Percentiles rank a stretch among this genome's conserved stretches.
These are phyloP conservation scores for Cyphomyrmex costatus DNA, from an alignment of 1,140 invertebrate species.

Conservation along the genomic window DNA sequence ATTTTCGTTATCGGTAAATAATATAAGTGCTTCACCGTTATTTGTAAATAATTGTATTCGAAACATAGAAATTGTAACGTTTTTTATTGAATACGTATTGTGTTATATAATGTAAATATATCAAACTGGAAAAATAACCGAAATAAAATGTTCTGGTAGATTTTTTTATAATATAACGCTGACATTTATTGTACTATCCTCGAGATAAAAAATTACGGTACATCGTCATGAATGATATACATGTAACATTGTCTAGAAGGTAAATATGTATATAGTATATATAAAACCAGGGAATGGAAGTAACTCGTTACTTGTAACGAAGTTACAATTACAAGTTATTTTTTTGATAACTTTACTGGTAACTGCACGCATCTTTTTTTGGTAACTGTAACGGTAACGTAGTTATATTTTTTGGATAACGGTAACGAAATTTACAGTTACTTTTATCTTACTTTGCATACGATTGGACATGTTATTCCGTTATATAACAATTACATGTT, in stretches of 20 bases:
- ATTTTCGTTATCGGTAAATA: slow-evolving; percentile 26
- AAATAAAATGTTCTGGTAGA: background rate
- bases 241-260: background rate
- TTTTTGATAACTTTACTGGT: too few relatives aligned
- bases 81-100: background rate
- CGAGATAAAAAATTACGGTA: background rate
- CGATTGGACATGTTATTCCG: too few relatives aligned
- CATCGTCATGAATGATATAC: background rate
- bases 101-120: background rate
- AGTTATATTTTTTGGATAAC: too few relatives aligned
- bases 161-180: background rate
- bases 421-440: too few relatives aligned
- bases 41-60: slow-evolving; percentile 3
- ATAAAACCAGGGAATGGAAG: too few relatives aligned
- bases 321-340: too few relatives aligned
- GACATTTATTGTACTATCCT: background rate
- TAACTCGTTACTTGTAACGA: too few relatives aligned
- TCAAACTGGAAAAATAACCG: background rate
- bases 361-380: too few relatives aligned
- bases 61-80: background rate
- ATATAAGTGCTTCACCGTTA: background rate
- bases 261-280: background rate
- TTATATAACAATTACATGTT: too few relatives aligned
- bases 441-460: too few relatives aligned
- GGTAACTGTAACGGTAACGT: too few relatives aligned